A percentile compares a stretch with the other conserved stretches of the same genome.
Conservation (phyloP, 2,888 invertebrate genomes). For the Hemithea aestivaria region DNA sequence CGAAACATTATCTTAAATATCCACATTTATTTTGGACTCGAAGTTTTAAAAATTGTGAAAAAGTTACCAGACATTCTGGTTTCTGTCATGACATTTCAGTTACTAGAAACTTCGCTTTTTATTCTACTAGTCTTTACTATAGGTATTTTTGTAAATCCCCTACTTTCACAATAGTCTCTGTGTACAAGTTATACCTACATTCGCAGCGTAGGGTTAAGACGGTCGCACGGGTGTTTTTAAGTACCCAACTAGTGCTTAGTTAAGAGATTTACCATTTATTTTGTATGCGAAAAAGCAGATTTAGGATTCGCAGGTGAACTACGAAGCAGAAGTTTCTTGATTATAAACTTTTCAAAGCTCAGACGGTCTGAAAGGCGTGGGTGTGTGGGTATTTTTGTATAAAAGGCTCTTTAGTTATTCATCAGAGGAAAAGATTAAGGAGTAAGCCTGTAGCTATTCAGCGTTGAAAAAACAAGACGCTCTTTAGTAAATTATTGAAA, state of each 20-base stretch:
- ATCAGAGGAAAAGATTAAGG: neutral
- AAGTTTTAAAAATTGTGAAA: too few relatives aligned
- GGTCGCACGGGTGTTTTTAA: slow-evolving; percentile 51
- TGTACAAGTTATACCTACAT: slow-evolving; percentile 8
- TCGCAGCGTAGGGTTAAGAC: slow-evolving; percentile 32
- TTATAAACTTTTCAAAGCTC: slow-evolving; percentile 12
- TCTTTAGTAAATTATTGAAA: too few relatives aligned
- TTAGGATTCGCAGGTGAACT: slow-evolving; percentile 16
- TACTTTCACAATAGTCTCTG: slow-evolving; percentile 1
- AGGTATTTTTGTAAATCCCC: too few relatives aligned
- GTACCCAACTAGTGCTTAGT: slow-evolving; percentile 37
- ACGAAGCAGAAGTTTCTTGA: slow-evolving; percentile 20
- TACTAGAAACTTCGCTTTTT: too few relatives aligned
- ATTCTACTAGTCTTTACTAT: too few relatives aligned
- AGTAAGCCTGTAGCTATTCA: too few relatives aligned
- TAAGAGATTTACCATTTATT: slow-evolving; percentile 41
- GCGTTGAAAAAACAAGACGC: too few relatives aligned
- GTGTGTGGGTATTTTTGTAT: neutral
- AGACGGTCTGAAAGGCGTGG: neutral
- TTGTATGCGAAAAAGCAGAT: slow-evolving; percentile 23
- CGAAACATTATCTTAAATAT: too few relatives aligned
- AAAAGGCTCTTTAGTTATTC: neutral
- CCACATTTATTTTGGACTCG: too few relatives aligned
- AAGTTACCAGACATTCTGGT: too few relatives aligned
- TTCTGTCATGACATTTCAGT: too few relatives aligned